Conservation (phyloP, 2,113 vertebrate species). For the Podocnemis expansa region DNA sequence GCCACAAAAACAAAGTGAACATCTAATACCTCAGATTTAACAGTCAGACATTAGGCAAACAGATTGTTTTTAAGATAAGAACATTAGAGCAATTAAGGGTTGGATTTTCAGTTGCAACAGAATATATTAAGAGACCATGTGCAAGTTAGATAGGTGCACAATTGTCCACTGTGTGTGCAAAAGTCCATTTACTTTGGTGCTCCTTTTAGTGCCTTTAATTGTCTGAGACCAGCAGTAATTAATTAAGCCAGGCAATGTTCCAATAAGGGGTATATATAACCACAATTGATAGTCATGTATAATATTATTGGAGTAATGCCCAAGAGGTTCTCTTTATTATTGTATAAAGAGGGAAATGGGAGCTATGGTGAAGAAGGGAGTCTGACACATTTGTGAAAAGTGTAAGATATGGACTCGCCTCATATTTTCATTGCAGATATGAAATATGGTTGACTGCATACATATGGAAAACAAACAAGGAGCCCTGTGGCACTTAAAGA, state of each 20-base stretch:
- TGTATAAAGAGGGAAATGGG: background rate
- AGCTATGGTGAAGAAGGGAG: background rate
- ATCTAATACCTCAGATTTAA: background rate
- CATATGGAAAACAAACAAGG: too few species aligned
- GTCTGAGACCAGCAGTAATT: background rate
- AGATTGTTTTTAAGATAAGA: slow-evolving; percentile 15
- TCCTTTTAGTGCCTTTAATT: slow-evolving; percentile 13
- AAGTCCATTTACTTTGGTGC: slow-evolving; percentile 24
- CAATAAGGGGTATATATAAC: background rate
- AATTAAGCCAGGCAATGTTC: background rate
- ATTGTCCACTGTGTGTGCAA: slow-evolving; percentile 48
- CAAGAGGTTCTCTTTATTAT: fast-evolving
- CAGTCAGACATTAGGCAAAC: background rate
- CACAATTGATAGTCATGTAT: fast-evolving
- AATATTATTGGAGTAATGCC: background rate
- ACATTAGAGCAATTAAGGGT: background rate
- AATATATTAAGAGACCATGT: background rate
- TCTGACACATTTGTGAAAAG: background rate
- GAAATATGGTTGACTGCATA: background rate
- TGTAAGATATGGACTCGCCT: background rate
- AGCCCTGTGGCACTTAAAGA: too few species aligned
- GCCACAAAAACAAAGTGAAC: slow-evolving; percentile 57
- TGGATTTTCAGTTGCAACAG: slow-evolving; percentile 36
- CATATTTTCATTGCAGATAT: fast-evolving
- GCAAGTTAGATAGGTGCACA: slow-evolving; percentile 4